Conservation (phyloP, 2,888 invertebrate genomes). For the Cinara cedri region DNA sequence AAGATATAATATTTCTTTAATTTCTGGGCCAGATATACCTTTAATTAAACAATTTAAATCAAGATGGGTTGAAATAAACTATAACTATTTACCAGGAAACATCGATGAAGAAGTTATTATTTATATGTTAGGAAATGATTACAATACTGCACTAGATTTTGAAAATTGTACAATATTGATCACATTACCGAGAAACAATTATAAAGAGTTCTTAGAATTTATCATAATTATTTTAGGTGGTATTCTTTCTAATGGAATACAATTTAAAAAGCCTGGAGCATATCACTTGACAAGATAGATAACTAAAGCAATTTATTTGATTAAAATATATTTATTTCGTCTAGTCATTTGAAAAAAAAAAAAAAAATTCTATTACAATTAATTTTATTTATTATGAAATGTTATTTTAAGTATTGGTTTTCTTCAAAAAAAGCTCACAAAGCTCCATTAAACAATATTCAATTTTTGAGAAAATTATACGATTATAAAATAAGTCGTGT, state of each 20-base stretch:
- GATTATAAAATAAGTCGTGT: neutral
- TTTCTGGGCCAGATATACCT: neutral
- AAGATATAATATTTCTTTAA: neutral
- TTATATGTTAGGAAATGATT: neutral
- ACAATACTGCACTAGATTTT: neutral
- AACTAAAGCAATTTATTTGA: neutral
- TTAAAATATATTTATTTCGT: neutral
- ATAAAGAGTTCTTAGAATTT: neutral
- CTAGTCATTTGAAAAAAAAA: neutral
- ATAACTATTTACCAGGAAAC: neutral
- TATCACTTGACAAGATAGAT: neutral
- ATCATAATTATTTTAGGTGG: neutral
- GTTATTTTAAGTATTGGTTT: no score
- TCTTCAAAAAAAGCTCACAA: constrained; percentile 7
- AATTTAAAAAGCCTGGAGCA: neutral
- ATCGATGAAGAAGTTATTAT: neutral
- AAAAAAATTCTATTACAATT: neutral
- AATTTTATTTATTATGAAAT: neutral
- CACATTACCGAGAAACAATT: neutral
- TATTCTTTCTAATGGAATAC: neutral
- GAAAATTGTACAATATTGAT: neutral
- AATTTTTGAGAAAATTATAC: neutral
- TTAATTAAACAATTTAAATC: neutral
- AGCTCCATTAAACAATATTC: neutral
- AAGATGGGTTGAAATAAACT: neutral